Evolutionary conservation across 2,888 invertebrate species (phyloP).

Genomic region (Caenorhabditis plicata): DNA sequence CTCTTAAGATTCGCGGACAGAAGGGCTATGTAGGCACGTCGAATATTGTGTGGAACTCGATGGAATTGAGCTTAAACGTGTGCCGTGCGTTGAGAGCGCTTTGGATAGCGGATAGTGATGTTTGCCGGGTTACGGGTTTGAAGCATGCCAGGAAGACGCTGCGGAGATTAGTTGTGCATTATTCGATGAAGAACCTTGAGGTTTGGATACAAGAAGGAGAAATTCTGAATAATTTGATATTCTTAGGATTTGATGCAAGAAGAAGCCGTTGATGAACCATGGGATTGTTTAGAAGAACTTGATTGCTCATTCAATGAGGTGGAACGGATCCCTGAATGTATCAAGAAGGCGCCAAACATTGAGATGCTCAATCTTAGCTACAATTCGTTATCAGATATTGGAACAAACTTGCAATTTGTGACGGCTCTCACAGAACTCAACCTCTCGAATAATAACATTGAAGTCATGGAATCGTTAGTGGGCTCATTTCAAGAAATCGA

Average conservation of each 20-base stretch:
- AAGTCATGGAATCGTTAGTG: constrained; percentile 72
- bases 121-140: constrained; percentile 63
- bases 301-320: constrained; percentile 82
- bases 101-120: constrained; percentile 66
- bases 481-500: neutral
- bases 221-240: too few species aligned
- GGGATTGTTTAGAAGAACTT: constrained; percentile 71
- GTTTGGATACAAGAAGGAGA: constrained; percentile 8
- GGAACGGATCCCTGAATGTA: constrained; percentile 78
- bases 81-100: constrained; percentile 79
- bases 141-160: constrained; percentile 72
- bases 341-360: constrained; percentile 71
- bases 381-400: constrained; percentile 77
- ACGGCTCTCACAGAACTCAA: constrained; percentile 78
- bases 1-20: constrained; percentile 71
- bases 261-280: constrained; percentile 69
- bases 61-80: constrained; percentile 80
- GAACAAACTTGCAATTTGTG: constrained; percentile 76
- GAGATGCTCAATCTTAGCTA: constrained; percentile 72
- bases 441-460: constrained; percentile 79
- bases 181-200: constrained; percentile 71
- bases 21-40: constrained; percentile 76
- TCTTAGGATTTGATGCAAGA: constrained; percentile 80
- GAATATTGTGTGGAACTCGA: constrained; percentile 80
- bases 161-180: constrained; percentile 73